A percentile compares a stretch with the other conserved stretches of the same genome.
phyloP scores from a whole-genome alignment of 1,140 invertebrate species.

The Eupristina koningsbergeri region DNA sequence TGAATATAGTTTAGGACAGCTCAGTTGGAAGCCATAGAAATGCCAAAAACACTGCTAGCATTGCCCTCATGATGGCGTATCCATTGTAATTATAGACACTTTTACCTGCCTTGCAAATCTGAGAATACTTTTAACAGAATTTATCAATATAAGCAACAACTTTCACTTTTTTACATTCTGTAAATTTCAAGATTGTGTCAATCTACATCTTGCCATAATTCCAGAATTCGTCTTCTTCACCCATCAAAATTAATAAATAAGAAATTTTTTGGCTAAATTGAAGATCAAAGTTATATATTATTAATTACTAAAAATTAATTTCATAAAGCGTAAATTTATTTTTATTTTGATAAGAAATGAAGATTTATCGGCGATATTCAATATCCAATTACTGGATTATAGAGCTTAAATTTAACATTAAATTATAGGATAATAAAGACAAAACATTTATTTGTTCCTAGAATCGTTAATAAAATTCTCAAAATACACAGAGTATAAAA shows the following conservation, averaged over 20 bases:
- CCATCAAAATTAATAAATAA: too few species aligned
- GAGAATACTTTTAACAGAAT: not conserved
- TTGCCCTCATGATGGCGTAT: too few species aligned
- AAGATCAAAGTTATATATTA: too few species aligned
- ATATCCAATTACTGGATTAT: slow-evolving; percentile 18
- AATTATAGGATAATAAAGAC: slow-evolving; percentile 40
- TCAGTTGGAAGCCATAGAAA: not conserved
- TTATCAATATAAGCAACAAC: not conserved
- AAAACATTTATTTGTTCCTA: slow-evolving; percentile 20
- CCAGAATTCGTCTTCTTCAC: too few species aligned
- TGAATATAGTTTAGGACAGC: not conserved
- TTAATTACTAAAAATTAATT: too few species aligned
- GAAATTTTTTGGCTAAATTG: too few species aligned
- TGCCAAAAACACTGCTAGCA: not conserved
- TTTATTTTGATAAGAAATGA: not conserved
- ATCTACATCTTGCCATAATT: too few species aligned
- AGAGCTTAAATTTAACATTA: not conserved
- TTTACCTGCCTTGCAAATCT: slow-evolving; percentile 3
- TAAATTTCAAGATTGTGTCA: too few species aligned
- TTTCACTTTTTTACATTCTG: slow-evolving; percentile 26
- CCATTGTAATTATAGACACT: not conserved
- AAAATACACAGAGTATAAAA: slow-evolving; percentile 37
- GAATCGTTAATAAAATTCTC: slow-evolving; percentile 47
- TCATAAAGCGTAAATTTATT: too few species aligned
- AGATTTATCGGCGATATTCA: not conserved